These are phyloP conservation scores for Tethya wilhelma DNA, from an alignment of 37 sponge, comb jelly and placozoan genomes.

Conservation along the genomic window DNA sequence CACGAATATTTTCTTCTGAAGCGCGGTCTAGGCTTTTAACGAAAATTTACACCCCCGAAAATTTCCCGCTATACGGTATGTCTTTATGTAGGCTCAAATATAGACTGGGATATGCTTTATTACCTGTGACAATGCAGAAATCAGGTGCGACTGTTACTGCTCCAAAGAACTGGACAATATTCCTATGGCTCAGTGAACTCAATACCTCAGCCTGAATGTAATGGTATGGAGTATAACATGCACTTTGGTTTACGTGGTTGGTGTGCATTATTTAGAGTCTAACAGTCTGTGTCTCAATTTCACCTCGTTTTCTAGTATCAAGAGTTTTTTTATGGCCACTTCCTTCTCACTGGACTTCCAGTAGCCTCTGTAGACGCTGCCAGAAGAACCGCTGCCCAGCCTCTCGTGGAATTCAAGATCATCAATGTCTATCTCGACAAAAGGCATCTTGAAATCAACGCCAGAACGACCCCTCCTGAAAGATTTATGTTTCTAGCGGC, in stretches of 20 bases:
- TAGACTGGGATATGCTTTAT: too few relatives aligned
- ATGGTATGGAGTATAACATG: background rate
- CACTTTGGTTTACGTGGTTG: background rate
- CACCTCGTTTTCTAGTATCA: constrained; percentile 76
- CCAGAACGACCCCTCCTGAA: too few relatives aligned
- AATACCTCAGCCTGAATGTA: constrained; percentile 72
- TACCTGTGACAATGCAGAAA: constrained; percentile 86
- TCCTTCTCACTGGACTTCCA: constrained; percentile 81
- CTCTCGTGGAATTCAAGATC: constrained; percentile 85
- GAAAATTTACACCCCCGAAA: too few relatives aligned
- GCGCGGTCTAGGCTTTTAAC: too few relatives aligned
- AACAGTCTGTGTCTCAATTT: background rate
- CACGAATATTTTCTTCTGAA: too few relatives aligned
- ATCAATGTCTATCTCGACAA: constrained; percentile 65
- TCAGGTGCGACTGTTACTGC: constrained; percentile 72
- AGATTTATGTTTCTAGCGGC: too few relatives aligned
- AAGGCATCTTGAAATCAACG: constrained; percentile 59
- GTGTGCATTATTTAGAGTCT: constrained; percentile 8
- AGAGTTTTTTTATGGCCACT: constrained; percentile 88
- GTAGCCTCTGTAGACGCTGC: constrained; percentile 79
- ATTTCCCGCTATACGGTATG: too few relatives aligned
- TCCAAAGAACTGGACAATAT: constrained; percentile 92
- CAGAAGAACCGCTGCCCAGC: constrained; percentile 79
- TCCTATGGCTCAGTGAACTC: constrained; percentile 84
- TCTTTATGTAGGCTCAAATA: background rate